These are phyloP conservation scores for Lagopus leucura DNA, from an alignment of 2,113 vertebrate genomes.

Conservation along the genomic window DNA sequence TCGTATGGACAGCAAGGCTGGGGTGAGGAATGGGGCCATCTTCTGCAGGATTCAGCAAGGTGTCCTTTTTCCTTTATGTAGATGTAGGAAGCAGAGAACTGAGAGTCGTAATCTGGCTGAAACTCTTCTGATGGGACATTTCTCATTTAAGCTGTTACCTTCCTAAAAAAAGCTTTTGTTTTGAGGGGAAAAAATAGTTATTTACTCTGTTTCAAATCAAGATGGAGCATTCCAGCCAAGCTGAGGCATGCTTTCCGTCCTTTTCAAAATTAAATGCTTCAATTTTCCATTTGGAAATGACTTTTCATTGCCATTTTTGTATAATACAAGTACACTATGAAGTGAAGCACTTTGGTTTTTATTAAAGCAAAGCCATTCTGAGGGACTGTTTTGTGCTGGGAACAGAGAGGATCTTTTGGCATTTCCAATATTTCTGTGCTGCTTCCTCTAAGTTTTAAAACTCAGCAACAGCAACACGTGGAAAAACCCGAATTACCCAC, in stretches of 20 bases:
- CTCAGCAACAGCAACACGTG: neutral
- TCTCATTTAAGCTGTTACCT: neutral
- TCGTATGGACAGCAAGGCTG: neutral
- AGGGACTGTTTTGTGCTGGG: neutral
- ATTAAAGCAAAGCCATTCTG: neutral
- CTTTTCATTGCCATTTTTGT: neutral
- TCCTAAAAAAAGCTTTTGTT: neutral
- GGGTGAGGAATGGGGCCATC: accelerated
- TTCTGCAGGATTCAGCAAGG: accelerated
- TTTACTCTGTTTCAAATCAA: neutral
- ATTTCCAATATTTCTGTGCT: accelerated
- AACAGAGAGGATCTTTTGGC: neutral
- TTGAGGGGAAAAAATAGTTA: neutral
- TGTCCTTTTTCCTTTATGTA: neutral
- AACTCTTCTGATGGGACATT: accelerated
- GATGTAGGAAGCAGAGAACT: neutral
- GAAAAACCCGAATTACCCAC: neutral
- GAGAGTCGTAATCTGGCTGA: accelerated
- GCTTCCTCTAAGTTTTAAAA: neutral
- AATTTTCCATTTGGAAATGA: neutral
- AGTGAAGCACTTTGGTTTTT: neutral
- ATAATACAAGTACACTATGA: neutral
- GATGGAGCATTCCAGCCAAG: neutral
- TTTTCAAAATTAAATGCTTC: neutral
- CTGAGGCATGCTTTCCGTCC: neutral